Percentiles rank a stretch among this genome's conserved stretches.
Evolutionary conservation across 2,888 invertebrate genomes (phyloP).

Genomic region (Meandrusa payeni): DNA sequence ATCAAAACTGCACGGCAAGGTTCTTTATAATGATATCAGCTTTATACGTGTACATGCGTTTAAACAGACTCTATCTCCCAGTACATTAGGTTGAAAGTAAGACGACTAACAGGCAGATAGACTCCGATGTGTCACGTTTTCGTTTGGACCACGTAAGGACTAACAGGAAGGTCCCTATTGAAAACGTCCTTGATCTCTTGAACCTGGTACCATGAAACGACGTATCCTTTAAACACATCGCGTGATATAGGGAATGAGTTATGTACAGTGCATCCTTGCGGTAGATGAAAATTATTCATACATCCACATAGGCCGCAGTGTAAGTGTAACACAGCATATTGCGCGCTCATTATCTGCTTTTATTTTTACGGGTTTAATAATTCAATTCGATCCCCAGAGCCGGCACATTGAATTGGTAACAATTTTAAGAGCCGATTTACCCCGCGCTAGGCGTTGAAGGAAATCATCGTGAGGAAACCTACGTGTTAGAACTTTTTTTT

Average conservation of each 20-base stretch:
- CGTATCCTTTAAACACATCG: slow-evolving; percentile 1
- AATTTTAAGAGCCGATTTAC: too few relatives aligned
- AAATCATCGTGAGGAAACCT: too few relatives aligned
- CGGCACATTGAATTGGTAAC: too few relatives aligned
- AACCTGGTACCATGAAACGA: slow-evolving; percentile 22
- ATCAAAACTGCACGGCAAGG: slow-evolving; percentile 49
- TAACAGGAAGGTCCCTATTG: slow-evolving; percentile 71
- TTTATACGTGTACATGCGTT: slow-evolving; percentile 29
- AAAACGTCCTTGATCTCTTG: slow-evolving; percentile 37
- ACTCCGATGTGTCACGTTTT: slow-evolving; percentile 40
- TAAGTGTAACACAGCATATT: too few relatives aligned
- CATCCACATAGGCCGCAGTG: too few relatives aligned
- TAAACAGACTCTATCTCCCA: slow-evolving; percentile 1
- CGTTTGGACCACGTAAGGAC: slow-evolving; percentile 49
- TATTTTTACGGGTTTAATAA: too few relatives aligned
- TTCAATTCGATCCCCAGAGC: too few relatives aligned
- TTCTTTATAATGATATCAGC: slow-evolving; percentile 32
- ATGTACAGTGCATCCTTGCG: too few relatives aligned
- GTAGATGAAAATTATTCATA: too few relatives aligned
- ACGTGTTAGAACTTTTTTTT: too few relatives aligned
- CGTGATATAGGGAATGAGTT: not conserved
- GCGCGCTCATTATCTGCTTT: too few relatives aligned
- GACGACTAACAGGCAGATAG: slow-evolving; percentile 24
- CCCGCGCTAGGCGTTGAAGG: too few relatives aligned
- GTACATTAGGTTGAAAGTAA: slow-evolving; percentile 35